Evolutionary conservation across 2,797 vertebrate genomes (phyloP), one percentile per base, ranked within the genome.

Genomic region (Syngnathus rostellatus): DNA sequence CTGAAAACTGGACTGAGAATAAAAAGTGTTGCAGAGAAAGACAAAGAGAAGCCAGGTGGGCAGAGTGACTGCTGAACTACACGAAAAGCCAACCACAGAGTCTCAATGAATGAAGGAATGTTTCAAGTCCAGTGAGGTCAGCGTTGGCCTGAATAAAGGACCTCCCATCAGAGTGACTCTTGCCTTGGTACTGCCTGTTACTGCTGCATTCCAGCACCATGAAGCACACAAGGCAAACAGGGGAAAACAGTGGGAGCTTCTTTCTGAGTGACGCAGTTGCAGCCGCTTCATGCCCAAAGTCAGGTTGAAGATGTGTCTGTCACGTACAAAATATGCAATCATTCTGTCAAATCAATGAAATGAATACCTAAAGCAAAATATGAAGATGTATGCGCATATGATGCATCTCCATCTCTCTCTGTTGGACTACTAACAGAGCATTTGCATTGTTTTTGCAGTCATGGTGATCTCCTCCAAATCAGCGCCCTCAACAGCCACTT

Each of bases 181-280:
- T 72, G 67, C 70, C 81, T 73, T 89, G 88, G 86, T 86, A 88
- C 87, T 62, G 86, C 83, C 86, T 89, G 88, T 85, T 86, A 90
- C 86, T 77, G 82, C 71, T 79, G 54, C 83, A 88, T 89, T 87
- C 88, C 88, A 81, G 77, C 81, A 70, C 77, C 68, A 80, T 86
- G 87, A 87, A 86, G 68, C 80, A 62, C 59, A 43, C 62, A 37
- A 62, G 59, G 65, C 67, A 77, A 73, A 83, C 70, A 70, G 79
- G 77, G 65, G 69, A 71, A 80, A 84, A 77, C 79, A 77, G 77
- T 71, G 63, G 65, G 75, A 11, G n/a, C 40, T 62, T 23, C 60
- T 62, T 23, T 62, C 40, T 5, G 10, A 72, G 65, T 68, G 63
- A 75, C 80, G 67, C 54, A 67, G 71, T 38, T 45, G 12, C 21